Percentiles rank a stretch among this genome's conserved stretches.
Evolutionary conservation across 2,113 vertebrate genomes (phyloP).

Genomic region (Aythya baeri): DNA sequence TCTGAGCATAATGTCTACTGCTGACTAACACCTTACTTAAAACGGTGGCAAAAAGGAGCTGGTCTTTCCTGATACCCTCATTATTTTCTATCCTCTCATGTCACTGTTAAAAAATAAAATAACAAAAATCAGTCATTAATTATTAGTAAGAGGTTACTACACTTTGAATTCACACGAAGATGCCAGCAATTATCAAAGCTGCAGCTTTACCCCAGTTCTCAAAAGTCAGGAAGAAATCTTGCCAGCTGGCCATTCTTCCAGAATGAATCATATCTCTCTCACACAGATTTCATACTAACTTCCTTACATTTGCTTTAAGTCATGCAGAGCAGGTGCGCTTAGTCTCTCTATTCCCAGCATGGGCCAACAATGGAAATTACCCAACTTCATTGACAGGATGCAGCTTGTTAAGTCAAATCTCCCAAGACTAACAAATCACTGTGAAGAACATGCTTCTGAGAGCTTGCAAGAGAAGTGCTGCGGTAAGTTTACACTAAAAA

Average conservation of each 20-base stretch:
- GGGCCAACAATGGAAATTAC: constrained; percentile 86
- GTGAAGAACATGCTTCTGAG: constrained; percentile 63
- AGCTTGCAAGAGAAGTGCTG: constrained; percentile 59
- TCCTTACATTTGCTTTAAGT: constrained; percentile 88
- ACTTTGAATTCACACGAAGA: constrained; percentile 60
- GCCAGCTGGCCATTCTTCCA: constrained; percentile 84
- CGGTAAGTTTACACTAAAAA: constrained; percentile 47
- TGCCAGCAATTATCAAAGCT: constrained; percentile 74
- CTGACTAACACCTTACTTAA: background rate
- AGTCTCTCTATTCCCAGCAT: constrained; percentile 87
- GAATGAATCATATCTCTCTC: constrained; percentile 90
- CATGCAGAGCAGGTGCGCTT: constrained; percentile 91
- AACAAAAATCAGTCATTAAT: constrained; percentile 14
- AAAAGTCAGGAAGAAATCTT: constrained; percentile 76
- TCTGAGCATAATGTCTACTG: background rate
- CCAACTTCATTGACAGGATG: constrained; percentile 87
- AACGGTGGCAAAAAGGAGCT: background rate
- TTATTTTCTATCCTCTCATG: background rate
- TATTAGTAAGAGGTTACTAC: constrained; percentile 64
- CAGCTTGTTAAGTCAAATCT: constrained; percentile 89
- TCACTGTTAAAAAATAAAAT: background rate
- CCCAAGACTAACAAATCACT: constrained; percentile 79
- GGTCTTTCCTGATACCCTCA: background rate
- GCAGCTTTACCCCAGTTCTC: constrained; percentile 71
- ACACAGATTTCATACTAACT: constrained; percentile 85